Conservation (phyloP, 53 echinoderm and acorn worm species). For the Temnopleurus reevesii region DNA sequence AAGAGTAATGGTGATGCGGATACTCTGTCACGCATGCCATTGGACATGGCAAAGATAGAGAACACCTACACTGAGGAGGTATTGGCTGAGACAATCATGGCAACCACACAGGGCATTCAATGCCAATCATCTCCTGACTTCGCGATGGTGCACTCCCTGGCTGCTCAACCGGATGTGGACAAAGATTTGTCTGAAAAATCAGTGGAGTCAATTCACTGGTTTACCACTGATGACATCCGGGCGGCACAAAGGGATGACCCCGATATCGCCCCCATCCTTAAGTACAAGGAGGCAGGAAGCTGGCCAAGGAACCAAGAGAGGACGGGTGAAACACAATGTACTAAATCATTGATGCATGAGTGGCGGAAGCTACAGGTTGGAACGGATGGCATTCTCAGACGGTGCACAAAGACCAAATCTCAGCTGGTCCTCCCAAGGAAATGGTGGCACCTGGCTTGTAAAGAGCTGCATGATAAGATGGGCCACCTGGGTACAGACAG, state of each 20-base stretch:
- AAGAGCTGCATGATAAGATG: neutral
- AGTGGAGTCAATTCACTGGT: neutral
- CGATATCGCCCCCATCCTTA: constrained; percentile 11
- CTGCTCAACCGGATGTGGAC: neutral
- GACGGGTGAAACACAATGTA: neutral
- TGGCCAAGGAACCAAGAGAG: constrained; percentile 3
- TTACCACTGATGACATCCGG: constrained; percentile 40
- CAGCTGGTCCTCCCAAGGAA: neutral
- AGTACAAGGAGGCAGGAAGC: neutral
- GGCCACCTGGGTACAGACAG: neutral
- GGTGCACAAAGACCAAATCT: neutral
- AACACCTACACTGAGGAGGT: constrained; percentile 29
- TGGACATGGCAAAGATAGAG: neutral
- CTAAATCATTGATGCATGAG: constrained; percentile 38
- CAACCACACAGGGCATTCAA: neutral
- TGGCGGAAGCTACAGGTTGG: constrained; percentile 35
- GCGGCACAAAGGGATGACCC: constrained; percentile 54
- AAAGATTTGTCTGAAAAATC: neutral
- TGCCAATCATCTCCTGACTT: neutral
- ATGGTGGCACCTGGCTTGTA: neutral
- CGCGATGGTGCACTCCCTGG: neutral
- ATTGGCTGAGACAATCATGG: too few relatives aligned
- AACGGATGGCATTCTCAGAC: neutral
- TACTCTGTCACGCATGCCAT: constrained; percentile 34
- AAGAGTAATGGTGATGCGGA: constrained; percentile 62